Evolutionary conservation across 2,797 vertebrate genomes (phyloP).

Genomic region (Pelobates cultripes): DNA sequence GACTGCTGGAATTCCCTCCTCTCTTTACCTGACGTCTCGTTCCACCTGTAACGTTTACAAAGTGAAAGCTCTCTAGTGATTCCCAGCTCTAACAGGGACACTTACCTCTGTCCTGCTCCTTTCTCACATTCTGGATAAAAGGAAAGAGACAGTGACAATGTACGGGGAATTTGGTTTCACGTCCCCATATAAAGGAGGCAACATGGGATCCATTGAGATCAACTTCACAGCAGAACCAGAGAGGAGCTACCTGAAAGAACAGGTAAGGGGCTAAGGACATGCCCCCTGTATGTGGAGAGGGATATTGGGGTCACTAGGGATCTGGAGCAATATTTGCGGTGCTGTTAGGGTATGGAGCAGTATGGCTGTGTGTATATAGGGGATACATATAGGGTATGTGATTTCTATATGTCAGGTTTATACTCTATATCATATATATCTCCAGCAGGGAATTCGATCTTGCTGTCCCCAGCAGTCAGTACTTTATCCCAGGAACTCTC

Average conservation of each 20-base stretch:
- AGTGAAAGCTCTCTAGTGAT: constrained; percentile 3
- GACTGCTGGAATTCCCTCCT: not conserved
- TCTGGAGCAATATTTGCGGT: too few relatives aligned
- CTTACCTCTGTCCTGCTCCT: not conserved
- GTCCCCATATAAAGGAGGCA: constrained; percentile 6
- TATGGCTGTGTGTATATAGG: too few relatives aligned
- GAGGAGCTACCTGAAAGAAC: not conserved
- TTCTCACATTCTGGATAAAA: not conserved
- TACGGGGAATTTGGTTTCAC: not conserved
- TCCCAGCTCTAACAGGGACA: not conserved
- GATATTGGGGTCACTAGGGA: too few relatives aligned
- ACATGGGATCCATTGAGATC: not conserved
- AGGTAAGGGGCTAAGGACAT: not conserved
- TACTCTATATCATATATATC: too few relatives aligned
- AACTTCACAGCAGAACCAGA: not conserved
- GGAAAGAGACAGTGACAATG: not conserved
- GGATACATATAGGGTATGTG: too few relatives aligned
- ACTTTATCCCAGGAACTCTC: too few relatives aligned
- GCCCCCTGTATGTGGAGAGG: too few relatives aligned
- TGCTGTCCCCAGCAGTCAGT: too few relatives aligned
- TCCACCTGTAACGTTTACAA: not conserved
- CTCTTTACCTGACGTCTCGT: not conserved
- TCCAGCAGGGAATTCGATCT: too few relatives aligned
- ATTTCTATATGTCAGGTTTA: too few relatives aligned
- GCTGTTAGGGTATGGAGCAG: too few relatives aligned